phyloP scores from a whole-genome alignment of 2,797 vertebrate species.

The Anabas testudineus region DNA sequence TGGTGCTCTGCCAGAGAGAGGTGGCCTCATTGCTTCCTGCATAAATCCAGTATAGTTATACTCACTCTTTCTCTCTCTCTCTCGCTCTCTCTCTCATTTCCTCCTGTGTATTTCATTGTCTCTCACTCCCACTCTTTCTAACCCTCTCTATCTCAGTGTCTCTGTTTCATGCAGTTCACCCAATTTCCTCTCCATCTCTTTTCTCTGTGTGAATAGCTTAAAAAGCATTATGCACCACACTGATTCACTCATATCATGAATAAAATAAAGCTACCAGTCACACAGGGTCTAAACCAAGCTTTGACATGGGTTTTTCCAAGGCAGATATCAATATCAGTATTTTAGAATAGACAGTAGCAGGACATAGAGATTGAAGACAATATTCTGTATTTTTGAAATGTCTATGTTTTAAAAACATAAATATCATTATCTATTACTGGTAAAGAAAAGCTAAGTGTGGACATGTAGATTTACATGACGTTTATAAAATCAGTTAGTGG shows the following conservation, averaged over 20 bases:
- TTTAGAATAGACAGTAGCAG: conserved; percentile 35
- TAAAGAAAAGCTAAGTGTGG: no score
- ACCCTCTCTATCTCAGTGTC: conserved; percentile 54
- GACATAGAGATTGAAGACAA: conserved; percentile 20
- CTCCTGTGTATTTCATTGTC: conserved; percentile 54
- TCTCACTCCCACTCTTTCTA: conserved; percentile 67
- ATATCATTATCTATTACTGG: no score
- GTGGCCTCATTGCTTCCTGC: conserved; percentile 66
- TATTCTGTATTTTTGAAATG: conserved; percentile 38
- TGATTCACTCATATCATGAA: conserved; percentile 74
- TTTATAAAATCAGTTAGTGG: neutral
- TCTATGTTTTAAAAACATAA: conserved; percentile 19
- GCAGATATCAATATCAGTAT: conserved; percentile 44
- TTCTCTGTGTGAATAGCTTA: conserved; percentile 76
- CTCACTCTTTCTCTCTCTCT: conserved; percentile 28
- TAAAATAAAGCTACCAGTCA: conserved; percentile 65
- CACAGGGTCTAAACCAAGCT: conserved; percentile 57
- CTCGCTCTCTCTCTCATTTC: conserved; percentile 31
- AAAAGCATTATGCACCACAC: conserved; percentile 74
- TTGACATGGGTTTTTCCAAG: conserved; percentile 49
- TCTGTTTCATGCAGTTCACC: conserved; percentile 67
- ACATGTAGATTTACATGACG: no score
- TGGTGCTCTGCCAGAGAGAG: conserved; percentile 26
- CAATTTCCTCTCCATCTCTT: conserved; percentile 75
- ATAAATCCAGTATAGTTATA: conserved; percentile 57